phyloP scores from a whole-genome alignment of 2,113 vertebrate species.

The Lycaon pictus region DNA sequence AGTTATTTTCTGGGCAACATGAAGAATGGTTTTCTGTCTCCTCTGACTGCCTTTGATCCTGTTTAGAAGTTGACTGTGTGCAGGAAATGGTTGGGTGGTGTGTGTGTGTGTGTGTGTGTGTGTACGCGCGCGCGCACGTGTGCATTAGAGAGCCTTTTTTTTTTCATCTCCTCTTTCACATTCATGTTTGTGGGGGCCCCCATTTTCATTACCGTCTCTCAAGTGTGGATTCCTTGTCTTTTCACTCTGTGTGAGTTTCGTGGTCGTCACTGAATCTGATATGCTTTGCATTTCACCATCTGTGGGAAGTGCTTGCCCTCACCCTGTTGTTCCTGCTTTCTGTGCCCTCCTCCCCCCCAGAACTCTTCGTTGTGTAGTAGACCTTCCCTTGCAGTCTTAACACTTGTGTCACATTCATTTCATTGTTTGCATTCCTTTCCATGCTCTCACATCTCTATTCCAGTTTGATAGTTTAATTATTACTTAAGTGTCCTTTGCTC shows the following conservation, averaged over 20 bases:
- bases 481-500: background rate
- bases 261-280: background rate
- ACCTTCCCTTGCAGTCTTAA: background rate
- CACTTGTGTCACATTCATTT: background rate
- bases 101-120: background rate
- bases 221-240: background rate
- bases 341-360: accelerated
- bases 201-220: background rate
- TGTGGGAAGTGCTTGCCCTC: too few species aligned
- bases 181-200: background rate
- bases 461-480: background rate
- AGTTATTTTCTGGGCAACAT: background rate
- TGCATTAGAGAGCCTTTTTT: background rate
- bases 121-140: too few species aligned
- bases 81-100: background rate
- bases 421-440: background rate
- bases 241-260: background rate
- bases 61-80: background rate
- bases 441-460: accelerated
- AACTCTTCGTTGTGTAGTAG: background rate
- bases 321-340: accelerated
- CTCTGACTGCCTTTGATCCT: background rate
- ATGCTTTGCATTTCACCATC: accelerated
- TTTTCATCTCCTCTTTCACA: background rate
- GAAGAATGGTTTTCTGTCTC: background rate